A percentile compares a stretch with the other conserved stretches of the same genome.
Conservation (phyloP, 2,888 invertebrate genomes). For the Synergus itoensis region DNA sequence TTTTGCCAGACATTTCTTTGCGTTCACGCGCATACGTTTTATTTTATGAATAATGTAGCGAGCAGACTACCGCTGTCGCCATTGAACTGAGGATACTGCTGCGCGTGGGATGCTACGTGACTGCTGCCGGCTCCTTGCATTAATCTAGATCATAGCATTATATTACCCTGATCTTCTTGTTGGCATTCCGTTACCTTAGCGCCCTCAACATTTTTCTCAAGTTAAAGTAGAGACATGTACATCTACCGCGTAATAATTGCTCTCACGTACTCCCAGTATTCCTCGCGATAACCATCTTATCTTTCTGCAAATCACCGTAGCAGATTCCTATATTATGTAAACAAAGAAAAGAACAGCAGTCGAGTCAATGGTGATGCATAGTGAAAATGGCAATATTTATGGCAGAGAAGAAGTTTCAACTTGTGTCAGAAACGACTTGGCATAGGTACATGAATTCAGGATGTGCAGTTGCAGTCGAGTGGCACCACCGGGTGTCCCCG, state of each 20-base stretch:
- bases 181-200: conserved; percentile 57
- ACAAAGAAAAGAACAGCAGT: not conserved
- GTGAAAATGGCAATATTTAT: not conserved
- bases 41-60: conserved; percentile 42
- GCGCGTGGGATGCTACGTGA: conserved; percentile 71
- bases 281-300: not conserved
- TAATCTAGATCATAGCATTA: conserved; percentile 74
- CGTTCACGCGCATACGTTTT: conserved; percentile 48
- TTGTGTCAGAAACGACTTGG: conserved; percentile 27
- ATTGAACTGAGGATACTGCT: conserved; percentile 61
- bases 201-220: conserved; percentile 41
- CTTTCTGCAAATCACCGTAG: not conserved
- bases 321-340: not conserved
- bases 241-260: conserved; percentile 25
- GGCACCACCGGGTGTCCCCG: conserved; percentile 41
- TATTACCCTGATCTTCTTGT: conserved; percentile 65
- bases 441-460: conserved; percentile 10
- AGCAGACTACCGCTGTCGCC: conserved; percentile 51
- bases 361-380: not conserved
- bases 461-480: conserved; percentile 15
- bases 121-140: conserved; percentile 65
- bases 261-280: conserved; percentile 17
- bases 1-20: conserved; percentile 42
- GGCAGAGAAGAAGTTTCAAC: not conserved
- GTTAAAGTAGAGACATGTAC: conserved; percentile 29